Evolutionary conservation across 1,140 invertebrate species (phyloP).

Genomic region (Steinernema khuongi): DNA sequence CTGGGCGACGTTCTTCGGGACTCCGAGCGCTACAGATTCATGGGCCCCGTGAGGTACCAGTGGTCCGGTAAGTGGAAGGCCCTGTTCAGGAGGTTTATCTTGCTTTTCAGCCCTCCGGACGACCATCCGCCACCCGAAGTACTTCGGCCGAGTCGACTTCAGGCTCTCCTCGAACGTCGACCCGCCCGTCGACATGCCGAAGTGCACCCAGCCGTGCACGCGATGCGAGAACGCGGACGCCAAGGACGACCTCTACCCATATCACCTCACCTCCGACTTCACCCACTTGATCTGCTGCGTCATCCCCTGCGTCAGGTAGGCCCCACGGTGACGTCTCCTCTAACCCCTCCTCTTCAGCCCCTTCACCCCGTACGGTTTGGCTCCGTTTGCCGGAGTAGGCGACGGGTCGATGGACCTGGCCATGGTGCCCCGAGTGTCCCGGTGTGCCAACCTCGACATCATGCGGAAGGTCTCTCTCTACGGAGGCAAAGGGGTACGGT

Average conservation of each 20-base stretch:
- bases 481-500: slow-evolving; percentile 48
- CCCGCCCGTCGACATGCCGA: slow-evolving; percentile 40
- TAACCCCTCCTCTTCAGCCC: no score
- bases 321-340: background rate
- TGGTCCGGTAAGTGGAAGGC: slow-evolving; percentile 66
- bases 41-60: slow-evolving; percentile 80
- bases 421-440: slow-evolving; percentile 47
- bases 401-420: slow-evolving; percentile 57
- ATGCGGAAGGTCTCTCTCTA: slow-evolving; percentile 57
- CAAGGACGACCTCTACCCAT: slow-evolving; percentile 38
- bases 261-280: slow-evolving; percentile 55
- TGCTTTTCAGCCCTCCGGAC: slow-evolving; percentile 46
- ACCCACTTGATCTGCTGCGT: slow-evolving; percentile 56
- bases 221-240: slow-evolving; percentile 37
- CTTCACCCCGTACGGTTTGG: slow-evolving; percentile 56
- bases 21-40: slow-evolving; percentile 77
- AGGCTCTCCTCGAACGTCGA: slow-evolving; percentile 39
- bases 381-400: slow-evolving; percentile 54
- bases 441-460: slow-evolving; percentile 51
- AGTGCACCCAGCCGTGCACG: slow-evolving; percentile 45
- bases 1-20: slow-evolving; percentile 77
- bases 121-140: slow-evolving; percentile 53
- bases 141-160: slow-evolving; percentile 51
- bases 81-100: slow-evolving; percentile 13
- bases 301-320: slow-evolving; percentile 28